Base-by-base conservation (phyloP, 2,797 vertebrate genomes). In the Thunnus albacares region DNA sequence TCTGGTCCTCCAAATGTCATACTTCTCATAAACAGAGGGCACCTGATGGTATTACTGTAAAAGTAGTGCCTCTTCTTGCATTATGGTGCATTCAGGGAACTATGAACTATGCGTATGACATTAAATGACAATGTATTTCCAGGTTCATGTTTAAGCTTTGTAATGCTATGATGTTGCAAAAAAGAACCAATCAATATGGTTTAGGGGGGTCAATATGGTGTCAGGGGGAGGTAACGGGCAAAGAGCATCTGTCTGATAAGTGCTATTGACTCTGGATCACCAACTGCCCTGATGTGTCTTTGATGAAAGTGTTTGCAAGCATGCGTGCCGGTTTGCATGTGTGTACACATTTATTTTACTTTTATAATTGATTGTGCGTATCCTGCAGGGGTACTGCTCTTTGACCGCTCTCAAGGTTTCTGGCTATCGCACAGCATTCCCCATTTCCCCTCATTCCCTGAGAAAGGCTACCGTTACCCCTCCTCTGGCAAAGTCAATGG, bases 371-470 rank as follows among this genome's bases (percentile, higher is more conserved):
- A 86, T 56, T 89, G 43, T 90, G 5, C 92, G 12, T 45, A 24
- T 94, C 85, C 59, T 81, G 53, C 91, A 99, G 98, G 97, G 57
- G 86, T 95, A 49, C 81, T 99, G 86, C 90, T 97, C 77, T 96
- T 97, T 93, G 95, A 98, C 90, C 94, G 66, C 84, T 90, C 89
- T 66, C 97, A 97, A 90, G 97, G 97, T 69, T 98, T 99, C 93
- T 99, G 97, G 97, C 77, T 98, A 71, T 96, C 95, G 56, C 97
- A 98, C 94, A 97, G 96, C 9, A 92, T 99, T 71, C 98, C 98
- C 10, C 92, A 92, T 75, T 99, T 99, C 90, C 97, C 98, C 52
- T 96, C 96, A 1, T 80, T 93, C 86, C 96, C 96, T 17, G 95
- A 97, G 90, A 93, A 88, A 30, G 96, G 96, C 70, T 99, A 96